These are phyloP conservation scores for Dynastes maya DNA, from an alignment of 2,888 invertebrate species.

Conservation along the genomic window DNA sequence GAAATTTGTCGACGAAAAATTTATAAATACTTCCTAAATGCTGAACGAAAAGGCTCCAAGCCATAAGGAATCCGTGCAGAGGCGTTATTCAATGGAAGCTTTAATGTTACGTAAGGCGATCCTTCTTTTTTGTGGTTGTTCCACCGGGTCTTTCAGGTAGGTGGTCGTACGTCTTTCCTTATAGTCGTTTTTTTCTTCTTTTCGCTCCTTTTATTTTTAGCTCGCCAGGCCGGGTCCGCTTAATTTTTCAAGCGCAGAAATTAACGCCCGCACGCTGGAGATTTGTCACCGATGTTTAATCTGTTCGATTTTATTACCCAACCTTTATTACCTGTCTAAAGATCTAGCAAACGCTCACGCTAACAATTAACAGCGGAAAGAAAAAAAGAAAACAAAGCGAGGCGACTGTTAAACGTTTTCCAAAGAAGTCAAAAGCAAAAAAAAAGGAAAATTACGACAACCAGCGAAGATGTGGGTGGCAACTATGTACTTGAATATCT, in stretches of 20 bases:
- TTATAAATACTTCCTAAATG: conserved; percentile 1
- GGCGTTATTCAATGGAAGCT: conserved; percentile 5
- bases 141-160: conserved; percentile 14
- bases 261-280: conserved; percentile 14
- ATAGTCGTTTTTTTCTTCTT: not conserved
- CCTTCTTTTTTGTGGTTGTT: conserved; percentile 5
- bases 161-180: conserved; percentile 5
- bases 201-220: not conserved
- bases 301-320: conserved; percentile 25
- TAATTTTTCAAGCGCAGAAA: conserved; percentile 28
- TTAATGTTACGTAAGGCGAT: conserved; percentile 8
- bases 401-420: not conserved
- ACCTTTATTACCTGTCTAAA: not conserved
- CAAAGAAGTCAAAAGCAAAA: not conserved
- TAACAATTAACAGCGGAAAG: not conserved
- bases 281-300: conserved; percentile 32
- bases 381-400: not conserved
- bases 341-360: not conserved
- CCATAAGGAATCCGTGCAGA: not conserved
- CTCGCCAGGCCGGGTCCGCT: not conserved
- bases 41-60: not conserved
- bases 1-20: no score
- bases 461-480: not conserved
- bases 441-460: not conserved
- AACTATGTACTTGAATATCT: not conserved